Conservation (phyloP, 2,113 vertebrate genomes). For the Clarias batrachus region DNA sequence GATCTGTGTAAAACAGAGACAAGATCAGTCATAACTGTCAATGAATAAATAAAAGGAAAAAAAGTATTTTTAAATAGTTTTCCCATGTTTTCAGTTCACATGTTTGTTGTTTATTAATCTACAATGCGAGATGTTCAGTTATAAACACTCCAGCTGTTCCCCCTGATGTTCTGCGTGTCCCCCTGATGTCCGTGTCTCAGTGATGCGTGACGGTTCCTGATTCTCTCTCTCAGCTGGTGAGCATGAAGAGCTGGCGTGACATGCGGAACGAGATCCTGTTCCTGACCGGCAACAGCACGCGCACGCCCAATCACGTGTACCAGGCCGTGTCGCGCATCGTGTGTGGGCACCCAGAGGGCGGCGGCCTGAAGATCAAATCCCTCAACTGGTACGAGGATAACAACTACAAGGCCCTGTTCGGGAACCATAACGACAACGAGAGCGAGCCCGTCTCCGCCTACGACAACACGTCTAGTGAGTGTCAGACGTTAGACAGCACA, state of each 20-base stretch:
- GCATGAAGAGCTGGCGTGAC: constrained; percentile 89
- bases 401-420: constrained; percentile 95
- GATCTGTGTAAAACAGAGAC: not conserved
- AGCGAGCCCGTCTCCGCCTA: constrained; percentile 79
- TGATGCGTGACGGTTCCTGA: not conserved
- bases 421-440: constrained; percentile 79
- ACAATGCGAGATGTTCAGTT: not conserved
- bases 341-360: constrained; percentile 93
- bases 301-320: constrained; percentile 87
- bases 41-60: not conserved
- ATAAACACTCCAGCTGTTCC: not conserved
- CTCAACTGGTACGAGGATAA: constrained; percentile 99
- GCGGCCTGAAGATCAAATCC: constrained; percentile 96
- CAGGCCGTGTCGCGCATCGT: constrained; percentile 94
- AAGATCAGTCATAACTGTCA: not conserved
- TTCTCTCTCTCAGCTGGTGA: constrained; percentile 72
- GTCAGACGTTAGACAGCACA: not conserved
- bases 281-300: constrained; percentile 77
- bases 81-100: too few relatives aligned
- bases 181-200: not conserved
- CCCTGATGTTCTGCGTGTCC: not conserved
- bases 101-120: not conserved
- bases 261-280: constrained; percentile 91
- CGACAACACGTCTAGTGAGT: constrained; percentile 77
- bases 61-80: too few relatives aligned